Evolutionary conservation across 2,113 vertebrate species (phyloP).

Genomic region (Lagopus leucura): DNA sequence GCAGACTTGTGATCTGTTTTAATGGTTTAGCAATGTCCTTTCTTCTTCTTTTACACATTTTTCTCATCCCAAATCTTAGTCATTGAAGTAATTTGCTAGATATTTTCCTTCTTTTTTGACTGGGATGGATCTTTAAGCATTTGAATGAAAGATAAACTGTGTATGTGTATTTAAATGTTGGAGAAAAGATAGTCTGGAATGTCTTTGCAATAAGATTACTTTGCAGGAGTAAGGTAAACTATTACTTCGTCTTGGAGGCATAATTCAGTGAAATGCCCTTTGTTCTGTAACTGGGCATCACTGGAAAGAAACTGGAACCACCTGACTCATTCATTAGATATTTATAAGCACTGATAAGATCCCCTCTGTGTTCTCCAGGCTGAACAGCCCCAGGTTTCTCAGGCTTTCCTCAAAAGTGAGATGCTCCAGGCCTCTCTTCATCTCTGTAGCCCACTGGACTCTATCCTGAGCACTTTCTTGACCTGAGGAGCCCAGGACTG

Average conservation of each 20-base stretch:
- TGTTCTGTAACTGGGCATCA: too few relatives aligned
- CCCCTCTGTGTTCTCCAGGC: too few relatives aligned
- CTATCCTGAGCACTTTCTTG: too few relatives aligned
- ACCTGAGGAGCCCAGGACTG: too few relatives aligned
- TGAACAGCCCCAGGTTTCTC: too few relatives aligned
- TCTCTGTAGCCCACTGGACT: too few relatives aligned
- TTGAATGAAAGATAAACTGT: not conserved
- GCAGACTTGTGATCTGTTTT: not conserved
- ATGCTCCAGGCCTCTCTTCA: too few relatives aligned
- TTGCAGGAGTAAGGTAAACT: not conserved
- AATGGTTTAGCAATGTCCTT: not conserved
- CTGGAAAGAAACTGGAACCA: too few relatives aligned
- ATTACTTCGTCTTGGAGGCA: not conserved
- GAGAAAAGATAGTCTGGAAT: not conserved
- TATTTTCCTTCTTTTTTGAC: not conserved
- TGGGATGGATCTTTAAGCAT: not conserved
- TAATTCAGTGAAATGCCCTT: not conserved
- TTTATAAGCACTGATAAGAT: too few relatives aligned
- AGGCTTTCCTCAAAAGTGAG: too few relatives aligned
- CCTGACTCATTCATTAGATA: too few relatives aligned
- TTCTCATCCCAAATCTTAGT: not conserved
- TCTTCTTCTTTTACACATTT: not conserved
- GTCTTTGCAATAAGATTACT: not conserved
- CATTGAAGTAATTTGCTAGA: not conserved
- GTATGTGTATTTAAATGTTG: not conserved